These are phyloP conservation scores for Istiophorus platypterus DNA, from an alignment of 2,113 vertebrate species.

Conservation along the genomic window DNA sequence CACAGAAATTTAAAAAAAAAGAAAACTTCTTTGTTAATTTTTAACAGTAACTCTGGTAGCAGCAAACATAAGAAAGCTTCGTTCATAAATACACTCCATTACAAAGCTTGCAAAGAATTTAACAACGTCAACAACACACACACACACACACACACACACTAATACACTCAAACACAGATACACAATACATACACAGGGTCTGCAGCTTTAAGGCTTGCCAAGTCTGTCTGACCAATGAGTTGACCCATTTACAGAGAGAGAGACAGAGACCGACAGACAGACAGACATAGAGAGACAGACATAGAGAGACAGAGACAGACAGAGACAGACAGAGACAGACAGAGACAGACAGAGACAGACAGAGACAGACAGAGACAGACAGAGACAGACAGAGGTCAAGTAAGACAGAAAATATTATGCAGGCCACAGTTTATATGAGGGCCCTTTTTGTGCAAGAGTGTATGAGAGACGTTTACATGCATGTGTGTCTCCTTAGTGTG, in stretches of 20 bases:
- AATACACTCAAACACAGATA: too few relatives aligned
- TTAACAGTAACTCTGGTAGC: not conserved
- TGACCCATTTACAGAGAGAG: conserved; percentile 62
- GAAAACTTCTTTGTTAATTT: not conserved
- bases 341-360: conserved; percentile 6
- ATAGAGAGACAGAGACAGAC: conserved; percentile 5
- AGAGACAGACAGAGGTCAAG: conserved; percentile 16
- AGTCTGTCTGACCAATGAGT: conserved; percentile 54
- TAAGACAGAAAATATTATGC: conserved; percentile 51
- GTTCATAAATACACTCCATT: conserved; percentile 15
- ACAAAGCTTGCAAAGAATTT: conserved; percentile 50
- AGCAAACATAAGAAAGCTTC: not conserved
- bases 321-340: not conserved
- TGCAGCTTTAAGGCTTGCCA: conserved; percentile 21
- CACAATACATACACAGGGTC: conserved; percentile 1
- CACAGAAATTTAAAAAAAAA: not conserved
- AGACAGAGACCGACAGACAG: conserved; percentile 1
- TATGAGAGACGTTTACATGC: not conserved
- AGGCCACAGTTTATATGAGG: conserved; percentile 41
- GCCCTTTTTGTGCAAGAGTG: conserved; percentile 38
- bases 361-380: too few relatives aligned
- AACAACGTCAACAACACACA: not conserved
- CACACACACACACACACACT: conserved; percentile 17
- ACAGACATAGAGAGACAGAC: conserved; percentile 7
- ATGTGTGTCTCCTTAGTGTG: conserved; percentile 15